Evolutionary conservation across 2,797 vertebrate species (phyloP), one percentile per base, ranked within the genome.

Genomic region (Pseudomugil gertrudae): DNA sequence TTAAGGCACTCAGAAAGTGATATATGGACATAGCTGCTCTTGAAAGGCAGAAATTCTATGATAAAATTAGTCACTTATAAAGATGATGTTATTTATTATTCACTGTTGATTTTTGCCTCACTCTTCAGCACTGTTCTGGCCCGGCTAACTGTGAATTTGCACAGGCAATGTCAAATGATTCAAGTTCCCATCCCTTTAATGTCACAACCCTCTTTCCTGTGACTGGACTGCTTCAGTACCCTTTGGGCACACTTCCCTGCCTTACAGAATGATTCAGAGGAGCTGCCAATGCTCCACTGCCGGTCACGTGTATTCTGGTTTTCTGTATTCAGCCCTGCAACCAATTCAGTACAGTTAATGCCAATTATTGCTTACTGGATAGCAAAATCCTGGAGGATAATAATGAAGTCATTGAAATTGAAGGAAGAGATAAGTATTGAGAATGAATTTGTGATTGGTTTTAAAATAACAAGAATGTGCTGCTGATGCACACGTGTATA

Each of bases 101-200:
- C 30, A 9, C 4, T 47, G 63, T 43, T 35, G 57, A 71, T 72
- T 64, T 66, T 69, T 63, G 69, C 40, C 47, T 53, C 63, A 65
- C 52, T 66, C 59, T 78, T 73, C 47, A 57, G 57, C 33, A 53
- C 40, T 17, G 7, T 52, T 52, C 45, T 55, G 52, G 29, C 60
- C 40, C 65, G 56, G 59, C 56, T n/a, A 63, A 43, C 50, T 45
- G 57, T 26, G 45, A 54, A 76, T 69, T 74, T 80, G 74, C 65
- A 72, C 40, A 55, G 71, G 72, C 72, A 57, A 63, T 43, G 57
- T 63, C 32, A 11, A 64, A 65, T 70, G 66, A 84, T 85, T 83
- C 74, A 78, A 73, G 63, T 63, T 79, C 67, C 59, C 60, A 43
- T 81, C 67, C 62, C 58, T 66, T 85, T 74, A 77, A 74, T 64